Evolutionary conservation across 2,888 invertebrate genomes (phyloP).

Genomic region (Desoria tigrina): DNA sequence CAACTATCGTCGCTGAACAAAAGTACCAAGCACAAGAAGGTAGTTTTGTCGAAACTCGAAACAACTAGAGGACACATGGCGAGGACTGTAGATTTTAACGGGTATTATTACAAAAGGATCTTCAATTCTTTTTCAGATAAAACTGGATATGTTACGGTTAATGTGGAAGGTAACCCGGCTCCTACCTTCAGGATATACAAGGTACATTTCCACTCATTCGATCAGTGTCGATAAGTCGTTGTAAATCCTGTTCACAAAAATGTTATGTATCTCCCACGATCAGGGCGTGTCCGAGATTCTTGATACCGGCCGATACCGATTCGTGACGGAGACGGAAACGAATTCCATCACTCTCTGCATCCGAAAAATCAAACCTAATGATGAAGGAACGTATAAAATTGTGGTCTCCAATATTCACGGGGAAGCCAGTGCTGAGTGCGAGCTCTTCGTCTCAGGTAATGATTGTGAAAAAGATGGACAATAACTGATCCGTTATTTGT

Average conservation of each 20-base stretch:
- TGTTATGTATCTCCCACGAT: not conserved
- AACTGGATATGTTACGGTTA: slow-evolving; percentile 88
- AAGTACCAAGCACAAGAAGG: slow-evolving; percentile 92
- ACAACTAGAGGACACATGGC: not conserved
- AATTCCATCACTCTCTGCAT: slow-evolving; percentile 91
- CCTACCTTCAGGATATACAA: slow-evolving; percentile 95
- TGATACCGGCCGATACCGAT: slow-evolving; percentile 93
- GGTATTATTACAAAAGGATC: too few relatives aligned
- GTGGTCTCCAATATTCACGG: slow-evolving; percentile 91
- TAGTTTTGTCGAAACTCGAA: slow-evolving; percentile 56
- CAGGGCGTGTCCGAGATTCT: slow-evolving; percentile 85
- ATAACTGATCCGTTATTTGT: not conserved
- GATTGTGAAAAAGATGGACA: too few relatives aligned
- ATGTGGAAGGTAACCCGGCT: slow-evolving; percentile 90
- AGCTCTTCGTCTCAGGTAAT: slow-evolving; percentile 91
- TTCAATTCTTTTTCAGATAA: slow-evolving; percentile 80
- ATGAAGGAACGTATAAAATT: slow-evolving; percentile 94
- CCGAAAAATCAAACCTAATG: slow-evolving; percentile 92
- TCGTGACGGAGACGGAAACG: slow-evolving; percentile 89
- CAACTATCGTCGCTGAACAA: slow-evolving; percentile 74
- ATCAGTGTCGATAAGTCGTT: too few relatives aligned
- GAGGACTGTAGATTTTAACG: too few relatives aligned
- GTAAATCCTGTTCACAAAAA: not conserved
- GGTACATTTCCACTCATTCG: slow-evolving; percentile 55
- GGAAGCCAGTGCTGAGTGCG: slow-evolving; percentile 93